Conservation (phyloP, 2,888 invertebrate species). For the Leptopilina syphax region DNA sequence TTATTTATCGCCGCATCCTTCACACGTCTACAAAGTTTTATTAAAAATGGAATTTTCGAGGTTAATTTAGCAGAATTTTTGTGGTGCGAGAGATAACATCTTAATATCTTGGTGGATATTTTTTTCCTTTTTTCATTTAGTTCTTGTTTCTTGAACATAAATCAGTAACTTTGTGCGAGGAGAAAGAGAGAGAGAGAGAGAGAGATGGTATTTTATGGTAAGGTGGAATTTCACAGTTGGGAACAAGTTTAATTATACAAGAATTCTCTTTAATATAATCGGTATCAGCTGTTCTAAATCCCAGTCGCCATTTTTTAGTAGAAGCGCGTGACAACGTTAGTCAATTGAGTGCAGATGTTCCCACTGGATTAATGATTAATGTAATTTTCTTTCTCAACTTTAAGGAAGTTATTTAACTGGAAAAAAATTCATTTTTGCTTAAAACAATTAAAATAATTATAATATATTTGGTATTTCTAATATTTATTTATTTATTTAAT, state of each 20-base stretch:
- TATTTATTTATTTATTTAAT: too few species aligned
- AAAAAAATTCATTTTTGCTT: too few species aligned
- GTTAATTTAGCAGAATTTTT: not conserved
- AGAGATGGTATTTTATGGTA: not conserved
- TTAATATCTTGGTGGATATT: not conserved
- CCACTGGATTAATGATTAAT: not conserved
- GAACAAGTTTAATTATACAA: conserved; percentile 5
- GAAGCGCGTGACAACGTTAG: not conserved
- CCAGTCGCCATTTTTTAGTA: not conserved
- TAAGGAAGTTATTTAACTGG: not conserved
- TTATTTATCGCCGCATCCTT: too few species aligned
- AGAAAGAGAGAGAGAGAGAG: too few species aligned
- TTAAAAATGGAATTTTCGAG: not conserved
- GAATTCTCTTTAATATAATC: not conserved
- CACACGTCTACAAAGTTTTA: not conserved
- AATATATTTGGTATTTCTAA: too few species aligned
- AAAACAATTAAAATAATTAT: too few species aligned
- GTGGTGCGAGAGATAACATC: not conserved
- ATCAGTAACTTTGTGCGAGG: not conserved
- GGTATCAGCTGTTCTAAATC: not conserved
- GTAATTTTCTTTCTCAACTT: not conserved
- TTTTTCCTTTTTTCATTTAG: too few species aligned
- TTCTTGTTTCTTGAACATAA: not conserved
- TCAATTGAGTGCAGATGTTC: not conserved
- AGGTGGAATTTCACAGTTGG: not conserved